phyloP scores from a whole-genome alignment of 2,113 vertebrate species.

The Lophura nycthemera region DNA sequence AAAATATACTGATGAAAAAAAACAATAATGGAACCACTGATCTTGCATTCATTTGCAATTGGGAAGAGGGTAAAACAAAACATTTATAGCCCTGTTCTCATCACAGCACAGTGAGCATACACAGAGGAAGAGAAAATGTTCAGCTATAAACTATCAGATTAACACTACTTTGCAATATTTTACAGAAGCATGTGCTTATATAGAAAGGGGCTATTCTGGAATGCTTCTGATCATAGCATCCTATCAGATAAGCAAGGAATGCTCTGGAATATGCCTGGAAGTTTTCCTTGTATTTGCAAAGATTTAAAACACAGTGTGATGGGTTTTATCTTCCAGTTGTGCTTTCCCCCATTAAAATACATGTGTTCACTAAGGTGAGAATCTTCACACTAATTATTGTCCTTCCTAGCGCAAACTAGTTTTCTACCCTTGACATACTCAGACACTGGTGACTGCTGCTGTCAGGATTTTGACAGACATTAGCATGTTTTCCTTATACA shows the following conservation, averaged over 20 bases:
- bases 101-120: not conserved
- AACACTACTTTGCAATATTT: not conserved
- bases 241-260: not conserved
- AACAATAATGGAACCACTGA: slow-evolving; percentile 44
- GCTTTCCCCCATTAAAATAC: not conserved
- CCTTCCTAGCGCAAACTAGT: not conserved
- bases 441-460: not conserved
- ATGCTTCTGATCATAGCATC: not conserved
- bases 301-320: not conserved
- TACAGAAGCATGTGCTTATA: not conserved
- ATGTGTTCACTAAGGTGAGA: not conserved
- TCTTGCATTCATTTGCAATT: slow-evolving; percentile 52
- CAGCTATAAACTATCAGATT: not conserved
- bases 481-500: not conserved
- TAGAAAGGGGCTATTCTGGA: not conserved
- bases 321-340: not conserved
- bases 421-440: not conserved
- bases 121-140: not conserved
- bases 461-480: not conserved
- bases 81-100: slow-evolving; percentile 41
- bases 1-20: slow-evolving; percentile 66
- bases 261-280: not conserved
- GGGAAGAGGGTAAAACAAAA: not conserved
- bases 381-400: not conserved
- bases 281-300: not conserved